Conservation (phyloP, 2,888 invertebrate genomes). For the Acheta domesticus region DNA sequence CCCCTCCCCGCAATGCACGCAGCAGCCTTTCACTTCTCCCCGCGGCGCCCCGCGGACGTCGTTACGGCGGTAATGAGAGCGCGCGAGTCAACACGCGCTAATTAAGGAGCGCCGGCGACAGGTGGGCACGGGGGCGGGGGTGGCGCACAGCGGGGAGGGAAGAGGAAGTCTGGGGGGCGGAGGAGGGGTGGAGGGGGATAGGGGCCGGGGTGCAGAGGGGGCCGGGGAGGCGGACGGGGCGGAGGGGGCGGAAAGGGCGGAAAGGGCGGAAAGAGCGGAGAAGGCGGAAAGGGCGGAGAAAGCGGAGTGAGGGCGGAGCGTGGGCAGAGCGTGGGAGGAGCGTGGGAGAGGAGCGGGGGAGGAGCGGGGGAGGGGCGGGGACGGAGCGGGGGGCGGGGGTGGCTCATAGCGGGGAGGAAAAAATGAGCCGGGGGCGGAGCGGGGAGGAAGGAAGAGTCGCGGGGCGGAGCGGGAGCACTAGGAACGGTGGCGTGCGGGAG, state of each 20-base stretch:
- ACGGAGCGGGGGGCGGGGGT: neutral
- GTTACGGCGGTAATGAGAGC: constrained; percentile 18
- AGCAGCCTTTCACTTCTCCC: no score
- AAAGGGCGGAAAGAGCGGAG: no score
- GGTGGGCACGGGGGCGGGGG: neutral
- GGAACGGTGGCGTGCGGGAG: neutral
- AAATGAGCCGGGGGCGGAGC: neutral
- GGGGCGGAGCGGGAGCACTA: neutral
- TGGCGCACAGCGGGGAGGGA: neutral
- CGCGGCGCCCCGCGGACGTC: neutral
- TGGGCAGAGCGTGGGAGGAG: no score
- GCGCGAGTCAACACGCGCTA: constrained; percentile 9
- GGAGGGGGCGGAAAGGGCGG: no score
- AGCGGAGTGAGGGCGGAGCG: no score
- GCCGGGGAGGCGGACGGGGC: neutral
- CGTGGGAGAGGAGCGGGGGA: no score
- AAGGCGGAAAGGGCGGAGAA: no score
- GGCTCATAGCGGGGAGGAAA: neutral
- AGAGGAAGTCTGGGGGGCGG: neutral
- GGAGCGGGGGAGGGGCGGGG: neutral
- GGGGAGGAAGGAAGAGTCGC: neutral
- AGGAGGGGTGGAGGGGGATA: neutral
- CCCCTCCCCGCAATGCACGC: no score
- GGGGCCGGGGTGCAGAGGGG: neutral
- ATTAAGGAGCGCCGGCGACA: constrained; percentile 1